Evolutionary conservation across 2,888 invertebrate species (phyloP).

Genomic region (Drosophila mulleri): DNA sequence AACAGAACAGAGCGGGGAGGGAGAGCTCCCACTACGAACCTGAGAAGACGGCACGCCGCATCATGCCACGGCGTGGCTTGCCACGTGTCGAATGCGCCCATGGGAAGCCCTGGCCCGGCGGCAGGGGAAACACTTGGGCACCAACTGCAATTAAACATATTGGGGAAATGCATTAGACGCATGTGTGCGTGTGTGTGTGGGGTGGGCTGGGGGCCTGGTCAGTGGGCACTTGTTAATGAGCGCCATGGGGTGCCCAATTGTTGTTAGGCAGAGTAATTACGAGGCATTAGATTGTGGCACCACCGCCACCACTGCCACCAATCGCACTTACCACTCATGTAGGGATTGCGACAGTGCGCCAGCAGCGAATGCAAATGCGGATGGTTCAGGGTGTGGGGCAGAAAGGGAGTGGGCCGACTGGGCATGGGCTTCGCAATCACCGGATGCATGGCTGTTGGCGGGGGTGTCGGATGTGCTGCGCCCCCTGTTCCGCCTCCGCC

Average conservation of each 20-base stretch:
- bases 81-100: slow-evolving; percentile 96
- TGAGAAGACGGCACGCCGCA: slow-evolving; percentile 98
- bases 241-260: slow-evolving; percentile 49
- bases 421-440: slow-evolving; percentile 94
- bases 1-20: not conserved
- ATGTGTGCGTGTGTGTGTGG: not conserved
- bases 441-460: slow-evolving; percentile 71
- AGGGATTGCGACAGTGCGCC: slow-evolving; percentile 93
- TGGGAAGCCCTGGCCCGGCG: slow-evolving; percentile 89
- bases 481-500: slow-evolving; percentile 32
- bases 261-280: slow-evolving; percentile 58
- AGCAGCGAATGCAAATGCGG: slow-evolving; percentile 93
- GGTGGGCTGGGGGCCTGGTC: not conserved
- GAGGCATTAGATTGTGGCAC: slow-evolving; percentile 33
- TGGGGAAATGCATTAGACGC: slow-evolving; percentile 63
- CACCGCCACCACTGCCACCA: not conserved
- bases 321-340: slow-evolving; percentile 88
- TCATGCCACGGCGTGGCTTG: slow-evolving; percentile 98
- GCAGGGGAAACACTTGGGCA: slow-evolving; percentile 88
- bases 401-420: slow-evolving; percentile 88
- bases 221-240: slow-evolving; percentile 72
- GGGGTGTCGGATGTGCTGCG: slow-evolving; percentile 70
- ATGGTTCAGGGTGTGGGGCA: slow-evolving; percentile 90
- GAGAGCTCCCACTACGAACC: slow-evolving; percentile 75
- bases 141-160: slow-evolving; percentile 85